phyloP scores from a whole-genome alignment of 1,140 invertebrate species.

The Zophobas morio region DNA sequence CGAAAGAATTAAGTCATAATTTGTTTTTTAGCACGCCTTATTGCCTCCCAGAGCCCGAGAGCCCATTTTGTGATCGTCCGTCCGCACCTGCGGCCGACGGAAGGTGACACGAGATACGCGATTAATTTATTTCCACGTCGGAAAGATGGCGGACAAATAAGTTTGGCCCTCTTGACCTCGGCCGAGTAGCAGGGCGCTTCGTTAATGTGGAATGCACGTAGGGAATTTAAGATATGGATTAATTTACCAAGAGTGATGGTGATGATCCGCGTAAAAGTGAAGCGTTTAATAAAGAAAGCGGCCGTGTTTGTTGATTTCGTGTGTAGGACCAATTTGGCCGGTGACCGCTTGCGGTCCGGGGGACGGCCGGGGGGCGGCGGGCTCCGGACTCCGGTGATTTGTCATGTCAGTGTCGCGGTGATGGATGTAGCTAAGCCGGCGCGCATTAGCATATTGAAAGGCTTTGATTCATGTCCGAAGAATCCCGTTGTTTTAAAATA shows the following conservation, averaged over 20 bases:
- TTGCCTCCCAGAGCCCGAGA: background rate
- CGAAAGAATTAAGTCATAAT: slow-evolving; percentile 33
- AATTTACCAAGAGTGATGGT: slow-evolving; percentile 43
- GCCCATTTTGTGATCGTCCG: background rate
- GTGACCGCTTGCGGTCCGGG: slow-evolving; percentile 9
- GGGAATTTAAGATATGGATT: slow-evolving; percentile 44
- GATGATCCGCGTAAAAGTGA: slow-evolving; percentile 34
- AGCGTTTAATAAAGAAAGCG: slow-evolving; percentile 17
- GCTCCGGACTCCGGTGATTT: slow-evolving; percentile 58
- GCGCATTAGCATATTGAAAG: slow-evolving; percentile 63
- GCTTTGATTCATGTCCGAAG: slow-evolving; percentile 60
- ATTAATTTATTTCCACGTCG: slow-evolving; percentile 13
- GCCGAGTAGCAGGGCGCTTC: slow-evolving; percentile 26
- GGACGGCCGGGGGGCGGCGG: slow-evolving; percentile 19
- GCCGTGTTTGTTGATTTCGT: slow-evolving; percentile 48
- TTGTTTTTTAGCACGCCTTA: slow-evolving; percentile 11
- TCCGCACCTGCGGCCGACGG: background rate
- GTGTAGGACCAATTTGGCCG: slow-evolving; percentile 45
- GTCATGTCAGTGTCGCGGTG: slow-evolving; percentile 63
- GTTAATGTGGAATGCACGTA: slow-evolving; percentile 42
- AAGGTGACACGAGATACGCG: slow-evolving; percentile 9
- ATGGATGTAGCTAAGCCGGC: slow-evolving; percentile 56
- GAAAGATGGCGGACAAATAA: slow-evolving; percentile 8
- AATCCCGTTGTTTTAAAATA: slow-evolving; percentile 62
- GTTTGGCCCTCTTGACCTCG: slow-evolving; percentile 8